Base-by-base conservation (phyloP, 1,140 invertebrate genomes). In the Drosophila mauritiana region DNA sequence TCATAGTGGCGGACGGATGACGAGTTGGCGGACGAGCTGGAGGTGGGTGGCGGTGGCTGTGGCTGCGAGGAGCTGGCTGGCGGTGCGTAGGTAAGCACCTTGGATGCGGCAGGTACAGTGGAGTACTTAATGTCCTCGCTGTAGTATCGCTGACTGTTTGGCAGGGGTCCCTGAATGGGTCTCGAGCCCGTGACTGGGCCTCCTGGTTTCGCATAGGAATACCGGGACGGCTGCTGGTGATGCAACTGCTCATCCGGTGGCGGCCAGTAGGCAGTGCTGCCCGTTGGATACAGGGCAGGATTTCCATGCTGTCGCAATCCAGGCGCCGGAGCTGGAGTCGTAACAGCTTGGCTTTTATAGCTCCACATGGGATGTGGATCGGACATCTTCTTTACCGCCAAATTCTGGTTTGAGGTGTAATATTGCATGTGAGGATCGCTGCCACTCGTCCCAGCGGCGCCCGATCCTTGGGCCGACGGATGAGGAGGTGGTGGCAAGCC, bases 391-490 rank as follows among this genome's bases (percentile, higher is more conserved):
- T 80, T 88, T 22, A 43, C 57, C n/a, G 48, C 13, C 65, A 88
- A 54, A 42, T 78, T 86, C n/a, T 86, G 76, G 39, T 88, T 88
- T 20, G 84, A 89, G 59, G 84, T 88, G 65, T 88, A 88, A 46
- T 88, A 88, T 54, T 89, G 84, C 59, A 84, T 52, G 49, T 89
- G 84, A 7, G 84, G 84, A 78, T 89, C 84, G 51, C 53, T 63
- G 25, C 64, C 78, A 39, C 49, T 34, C 49, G 63, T 48, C 8
- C 25, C 17, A 7, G 56, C 17, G 13, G 31, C 10, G 4, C 65
- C 64, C 1, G 37, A 7, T 15, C 40, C 59, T 17, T 54, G 39
- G 0, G 36, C 10, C 15, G 54, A 46, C 3, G 62, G 17, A 25
- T 40, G 55, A 8, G 45, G 31, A 34, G 48, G 62, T 31, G 42